Evolutionary conservation across 2,797 vertebrate genomes (phyloP).

Genomic region (Mormyrus proboscirostris): DNA sequence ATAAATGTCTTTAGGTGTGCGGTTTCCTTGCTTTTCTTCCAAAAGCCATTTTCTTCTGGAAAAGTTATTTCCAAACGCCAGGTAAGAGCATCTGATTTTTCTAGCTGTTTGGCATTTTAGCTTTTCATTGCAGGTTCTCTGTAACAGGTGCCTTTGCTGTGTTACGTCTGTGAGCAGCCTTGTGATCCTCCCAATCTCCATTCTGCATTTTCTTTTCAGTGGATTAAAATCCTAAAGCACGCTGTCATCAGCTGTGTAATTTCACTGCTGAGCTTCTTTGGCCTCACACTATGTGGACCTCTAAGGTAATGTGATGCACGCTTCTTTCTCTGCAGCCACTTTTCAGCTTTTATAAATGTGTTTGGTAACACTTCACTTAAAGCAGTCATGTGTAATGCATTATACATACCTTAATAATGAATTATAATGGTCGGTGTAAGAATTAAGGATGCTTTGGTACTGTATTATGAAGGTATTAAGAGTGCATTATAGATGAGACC

Average conservation of each 20-base stretch:
- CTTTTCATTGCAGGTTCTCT: background rate
- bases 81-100: slow-evolving; percentile 52
- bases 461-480: background rate
- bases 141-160: background rate
- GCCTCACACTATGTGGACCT: slow-evolving; percentile 93
- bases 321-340: background rate
- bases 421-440: background rate
- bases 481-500: background rate
- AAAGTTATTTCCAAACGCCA: slow-evolving; percentile 82
- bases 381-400: background rate
- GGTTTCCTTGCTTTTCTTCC: slow-evolving; percentile 86
- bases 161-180: background rate
- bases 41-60: slow-evolving; percentile 95
- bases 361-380: background rate
- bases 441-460: background rate
- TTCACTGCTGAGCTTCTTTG: slow-evolving; percentile 92
- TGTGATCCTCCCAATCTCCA: background rate
- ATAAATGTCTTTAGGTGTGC: slow-evolving; percentile 70
- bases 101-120: background rate
- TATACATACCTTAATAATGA: background rate
- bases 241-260: slow-evolving; percentile 85
- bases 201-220: slow-evolving; percentile 60
- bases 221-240: slow-evolving; percentile 93
- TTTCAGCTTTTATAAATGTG: background rate
- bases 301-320: slow-evolving; percentile 70